phyloP scores from a whole-genome alignment of 1,140 invertebrate genomes.

The Bombus consobrinus region DNA sequence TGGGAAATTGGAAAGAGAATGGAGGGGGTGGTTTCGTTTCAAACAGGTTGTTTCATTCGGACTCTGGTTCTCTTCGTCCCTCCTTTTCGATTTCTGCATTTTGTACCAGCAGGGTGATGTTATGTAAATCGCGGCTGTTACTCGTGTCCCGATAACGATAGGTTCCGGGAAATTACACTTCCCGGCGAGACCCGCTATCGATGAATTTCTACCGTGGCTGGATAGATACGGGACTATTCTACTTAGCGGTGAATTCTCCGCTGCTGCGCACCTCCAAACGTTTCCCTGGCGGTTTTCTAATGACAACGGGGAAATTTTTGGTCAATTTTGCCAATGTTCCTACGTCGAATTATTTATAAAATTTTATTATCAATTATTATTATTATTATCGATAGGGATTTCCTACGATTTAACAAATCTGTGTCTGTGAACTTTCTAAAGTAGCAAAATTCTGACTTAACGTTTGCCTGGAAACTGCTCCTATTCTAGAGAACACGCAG shows the following conservation, averaged over 20 bases:
- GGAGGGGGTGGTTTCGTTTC: not conserved
- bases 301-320: too few relatives aligned
- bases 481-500: too few relatives aligned
- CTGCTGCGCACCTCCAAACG: not conserved
- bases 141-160: constrained; percentile 15
- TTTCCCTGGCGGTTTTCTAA: not conserved
- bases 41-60: not conserved
- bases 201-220: not conserved
- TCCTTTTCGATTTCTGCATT: not conserved
- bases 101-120: not conserved
- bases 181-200: constrained; percentile 2
- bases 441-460: too few relatives aligned
- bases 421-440: too few relatives aligned
- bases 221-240: not conserved
- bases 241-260: not conserved
- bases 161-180: not conserved
- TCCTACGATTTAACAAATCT: too few relatives aligned
- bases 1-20: not conserved
- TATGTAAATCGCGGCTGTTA: constrained; percentile 13
- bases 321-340: too few relatives aligned
- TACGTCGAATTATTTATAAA: too few relatives aligned
- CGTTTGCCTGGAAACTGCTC: too few relatives aligned
- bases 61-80: not conserved
- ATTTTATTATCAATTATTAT: too few relatives aligned
- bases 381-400: too few relatives aligned